Base-by-base conservation (phyloP, 1,140 invertebrate genomes). In the Andrena cerasifolii region DNA sequence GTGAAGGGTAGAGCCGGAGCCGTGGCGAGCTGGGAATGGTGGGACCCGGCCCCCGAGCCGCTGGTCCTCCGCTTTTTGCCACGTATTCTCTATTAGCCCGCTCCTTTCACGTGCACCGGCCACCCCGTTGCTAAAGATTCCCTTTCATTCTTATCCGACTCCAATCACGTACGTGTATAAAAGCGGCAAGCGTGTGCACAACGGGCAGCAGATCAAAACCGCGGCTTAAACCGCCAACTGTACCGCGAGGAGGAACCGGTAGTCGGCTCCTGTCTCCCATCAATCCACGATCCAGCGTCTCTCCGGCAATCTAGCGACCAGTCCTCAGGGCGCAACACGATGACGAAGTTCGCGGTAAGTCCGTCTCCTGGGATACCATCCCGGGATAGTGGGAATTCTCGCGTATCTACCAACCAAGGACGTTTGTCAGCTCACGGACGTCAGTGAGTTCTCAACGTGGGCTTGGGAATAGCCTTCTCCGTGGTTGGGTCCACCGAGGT, bases 111-210 rank as follows among this genome's bases (percentile, higher is more conserved):
- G 65, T 65, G 65, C 58, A 36, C 36, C 43, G 12, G 26, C 54
- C 5, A 43, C 26, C 45, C 75, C 51, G 47, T 51, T 76, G 66
- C 75, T 67, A 85, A 79, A 79, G 76, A 66, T 62, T 86, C 79
- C 84, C 85, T 86, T 86, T 86, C 85, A 84, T 86, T 86, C 85
- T 86, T 83, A 85, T 84, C 74, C 82, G 24, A 58, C 65, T 81
- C 56, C 53, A 79, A 83, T 85, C 78, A 74, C 68, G 65, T 77
- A 76, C 67, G 45, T 84, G 76, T 84, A 84, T 86, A 86, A 83
- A 86, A 86, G 85, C 81, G 49, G 73, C 72, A 56, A 61, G 49
- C 78, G 78, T 72, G 36, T 78, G 75, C 72, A 31, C 68, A 40
- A 28, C 54, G 53, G 66, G 61, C 70, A 85, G 72, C 78, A 83